These are phyloP conservation scores for Cyanoramphus novaezelandiae DNA, from an alignment of 2,113 vertebrate species.

Conservation along the genomic window DNA sequence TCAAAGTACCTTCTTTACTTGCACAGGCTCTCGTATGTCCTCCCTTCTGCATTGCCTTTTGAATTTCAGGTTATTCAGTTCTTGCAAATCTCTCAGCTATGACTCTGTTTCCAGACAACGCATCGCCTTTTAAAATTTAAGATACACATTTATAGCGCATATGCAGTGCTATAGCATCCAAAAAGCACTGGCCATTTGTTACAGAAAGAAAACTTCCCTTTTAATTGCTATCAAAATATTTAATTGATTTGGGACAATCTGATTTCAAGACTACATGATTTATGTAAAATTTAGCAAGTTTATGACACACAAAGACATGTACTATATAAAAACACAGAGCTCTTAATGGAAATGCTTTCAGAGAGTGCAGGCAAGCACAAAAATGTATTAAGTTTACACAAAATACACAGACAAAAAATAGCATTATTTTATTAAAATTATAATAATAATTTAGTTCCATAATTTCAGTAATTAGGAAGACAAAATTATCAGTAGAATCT, in stretches of 20 bases:
- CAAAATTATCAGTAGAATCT: not conserved
- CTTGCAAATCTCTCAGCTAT: not conserved
- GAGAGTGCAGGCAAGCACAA: not conserved
- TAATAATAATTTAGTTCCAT: not conserved
- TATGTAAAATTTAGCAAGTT: not conserved
- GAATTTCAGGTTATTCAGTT: not conserved
- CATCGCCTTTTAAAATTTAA: not conserved
- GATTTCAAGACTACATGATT: not conserved
- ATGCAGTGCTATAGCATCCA: not conserved
- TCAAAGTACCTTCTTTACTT: not conserved
- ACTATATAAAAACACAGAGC: not conserved
- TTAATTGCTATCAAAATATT: not conserved
- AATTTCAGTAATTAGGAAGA: not conserved
- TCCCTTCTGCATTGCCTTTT: not conserved
- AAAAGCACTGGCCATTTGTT: not conserved
- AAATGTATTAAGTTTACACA: not conserved
- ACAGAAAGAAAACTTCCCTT: not conserved
- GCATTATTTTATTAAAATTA: not conserved
- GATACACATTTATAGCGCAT: not conserved
- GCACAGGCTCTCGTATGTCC: not conserved
- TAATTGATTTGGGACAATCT: not conserved
- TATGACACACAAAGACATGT: not conserved
- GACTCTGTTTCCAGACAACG: not conserved
- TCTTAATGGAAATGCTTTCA: not conserved
- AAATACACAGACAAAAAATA: not conserved